These are phyloP conservation scores for Xestia c-nigrum DNA, from an alignment of 2,888 invertebrate species.

Conservation along the genomic window DNA sequence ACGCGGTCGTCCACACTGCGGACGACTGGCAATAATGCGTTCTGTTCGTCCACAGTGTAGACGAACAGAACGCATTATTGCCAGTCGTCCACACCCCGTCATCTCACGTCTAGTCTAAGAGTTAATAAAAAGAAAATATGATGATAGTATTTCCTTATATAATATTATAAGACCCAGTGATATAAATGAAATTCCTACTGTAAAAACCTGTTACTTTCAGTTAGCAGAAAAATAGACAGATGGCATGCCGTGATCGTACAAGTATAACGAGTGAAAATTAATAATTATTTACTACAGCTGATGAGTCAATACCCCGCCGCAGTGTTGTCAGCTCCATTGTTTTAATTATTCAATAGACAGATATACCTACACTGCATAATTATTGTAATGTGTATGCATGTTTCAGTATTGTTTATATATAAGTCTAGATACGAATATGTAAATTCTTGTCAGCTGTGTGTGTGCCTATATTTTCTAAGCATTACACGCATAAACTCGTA, in stretches of 20 bases:
- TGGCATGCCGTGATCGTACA: constrained; percentile 25
- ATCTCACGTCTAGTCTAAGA: no score
- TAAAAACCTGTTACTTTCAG: not conserved
- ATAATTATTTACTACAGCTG: constrained; percentile 32
- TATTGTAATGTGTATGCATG: not conserved
- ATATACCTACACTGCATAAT: constrained; percentile 26
- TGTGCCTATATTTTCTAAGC: not conserved
- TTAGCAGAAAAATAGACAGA: not conserved
- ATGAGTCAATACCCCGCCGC: constrained; percentile 18
- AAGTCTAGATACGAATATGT: not conserved
- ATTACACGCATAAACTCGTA: not conserved
- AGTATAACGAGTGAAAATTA: constrained; percentile 41
- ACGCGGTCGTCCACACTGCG: no score
- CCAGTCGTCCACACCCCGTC: no score
- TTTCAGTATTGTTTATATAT: constrained; percentile 16
- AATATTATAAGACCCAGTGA: no score
- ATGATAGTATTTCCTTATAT: no score
- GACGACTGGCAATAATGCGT: no score
- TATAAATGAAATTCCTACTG: not conserved
- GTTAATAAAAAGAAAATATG: no score
- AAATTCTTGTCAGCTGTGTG: not conserved
- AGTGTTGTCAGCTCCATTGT: not conserved
- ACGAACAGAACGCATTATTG: no score
- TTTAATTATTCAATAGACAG: constrained; percentile 17
- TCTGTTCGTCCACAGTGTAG: no score